phyloP scores from a whole-genome alignment of 2,888 invertebrate genomes.

The Aspidiotus rigidus region DNA sequence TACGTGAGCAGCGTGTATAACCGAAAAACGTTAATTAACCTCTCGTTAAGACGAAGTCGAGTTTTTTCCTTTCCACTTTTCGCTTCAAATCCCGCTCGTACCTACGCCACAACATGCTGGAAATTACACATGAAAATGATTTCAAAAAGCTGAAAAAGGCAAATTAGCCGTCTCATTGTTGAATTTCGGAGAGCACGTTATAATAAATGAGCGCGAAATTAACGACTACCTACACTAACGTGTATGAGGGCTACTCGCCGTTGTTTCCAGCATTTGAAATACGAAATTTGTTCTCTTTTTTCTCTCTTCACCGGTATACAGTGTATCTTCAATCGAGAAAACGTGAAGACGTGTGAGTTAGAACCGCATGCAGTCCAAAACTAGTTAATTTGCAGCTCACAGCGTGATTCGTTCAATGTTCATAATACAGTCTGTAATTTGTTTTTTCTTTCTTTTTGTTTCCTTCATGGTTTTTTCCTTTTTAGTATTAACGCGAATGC shows the following conservation, averaged over 20 bases:
- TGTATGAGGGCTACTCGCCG: background rate
- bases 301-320: background rate
- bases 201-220: background rate
- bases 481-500: background rate
- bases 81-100: too few species aligned
- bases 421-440: background rate
- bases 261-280: too few species aligned
- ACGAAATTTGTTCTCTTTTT: background rate
- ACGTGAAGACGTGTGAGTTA: background rate
- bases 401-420: slow-evolving; percentile 4
- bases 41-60: background rate
- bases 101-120: background rate
- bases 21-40: background rate
- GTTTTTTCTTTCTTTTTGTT: background rate
- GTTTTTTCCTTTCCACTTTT: too few species aligned
- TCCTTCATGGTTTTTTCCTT: background rate
- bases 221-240: background rate
- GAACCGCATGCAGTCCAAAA: slow-evolving; percentile 1
- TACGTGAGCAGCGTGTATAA: background rate
- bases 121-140: background rate
- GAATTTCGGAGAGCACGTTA: too few species aligned
- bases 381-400: slow-evolving; percentile 12
- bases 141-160: background rate
- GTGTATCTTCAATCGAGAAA: background rate
- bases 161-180: background rate